Evolutionary conservation across 2,888 invertebrate genomes (phyloP), one percentile per base, ranked within the genome.

Genomic region (Automeris io): DNA sequence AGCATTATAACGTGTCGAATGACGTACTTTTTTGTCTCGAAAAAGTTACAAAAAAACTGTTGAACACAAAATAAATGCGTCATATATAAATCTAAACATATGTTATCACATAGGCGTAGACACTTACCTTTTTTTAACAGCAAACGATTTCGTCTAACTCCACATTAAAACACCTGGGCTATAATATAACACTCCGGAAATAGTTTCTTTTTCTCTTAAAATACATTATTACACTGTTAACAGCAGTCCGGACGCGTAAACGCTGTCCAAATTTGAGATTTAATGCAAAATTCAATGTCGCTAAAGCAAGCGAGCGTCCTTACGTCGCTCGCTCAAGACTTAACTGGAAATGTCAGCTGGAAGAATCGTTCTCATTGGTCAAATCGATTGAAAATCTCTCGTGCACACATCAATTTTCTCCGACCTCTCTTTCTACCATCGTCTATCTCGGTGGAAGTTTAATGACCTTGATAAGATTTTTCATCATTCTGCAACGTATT

Each of bases 181-280:
- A 87, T 87, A 87, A 87, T 72, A 87, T 87, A 63, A 87, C 87
- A 85, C 85, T 87, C 52, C 72, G 75, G 61, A 69, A 76, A 70
- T 78, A 70, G 79, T 81, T 74, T 80, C 79, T 81, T 86, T 82
- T 87, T 82, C 85, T 80, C 77, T 80, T 86, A 71, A 76, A 77
- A 87, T 82, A 78, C 87, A 87, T 87, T 83, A 83, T 85, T 81
- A 82, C 80, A 85, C 83, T 77, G 65, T 70, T 63, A 70, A 73
- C 65, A 60, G 65, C 66, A 70, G 71, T 72, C 66, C 66, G 75
- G 78, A 77, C 79, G 71, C 76, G 72, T 59, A 64, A 76, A 77
- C 63, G 80, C 77, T 59, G 76, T 72, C 83, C 79, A 77, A 79
- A 72, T 56, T 60, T 61, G 49, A 61, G 64, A 69, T 72, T 70